Conservation (phyloP, 2,888 invertebrate genomes). For the Xestia rhomboidea region DNA sequence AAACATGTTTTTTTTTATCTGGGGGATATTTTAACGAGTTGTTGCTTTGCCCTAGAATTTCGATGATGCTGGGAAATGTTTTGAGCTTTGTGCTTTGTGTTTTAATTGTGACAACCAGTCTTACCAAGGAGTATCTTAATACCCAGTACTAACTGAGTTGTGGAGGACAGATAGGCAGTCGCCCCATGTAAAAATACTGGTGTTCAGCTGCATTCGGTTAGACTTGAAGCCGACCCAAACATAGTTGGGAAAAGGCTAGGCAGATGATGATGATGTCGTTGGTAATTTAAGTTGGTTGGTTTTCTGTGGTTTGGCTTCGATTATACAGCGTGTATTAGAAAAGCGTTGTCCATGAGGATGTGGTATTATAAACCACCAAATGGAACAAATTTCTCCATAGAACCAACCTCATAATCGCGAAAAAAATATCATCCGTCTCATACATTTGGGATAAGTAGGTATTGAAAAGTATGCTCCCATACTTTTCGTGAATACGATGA, state of each 20-base stretch:
- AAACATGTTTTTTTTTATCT: constrained; percentile 59
- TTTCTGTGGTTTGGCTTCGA: background rate
- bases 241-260: background rate
- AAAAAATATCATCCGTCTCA: too few relatives aligned
- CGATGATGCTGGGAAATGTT: background rate
- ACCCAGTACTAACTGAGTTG: too few relatives aligned
- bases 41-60: constrained; percentile 18
- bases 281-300: background rate
- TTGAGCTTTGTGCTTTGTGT: background rate
- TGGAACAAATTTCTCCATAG: too few relatives aligned
- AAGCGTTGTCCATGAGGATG: too few relatives aligned
- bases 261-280: background rate
- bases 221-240: background rate
- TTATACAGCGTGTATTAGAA: background rate
- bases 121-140: too few relatives aligned
- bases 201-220: background rate
- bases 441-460: too few relatives aligned
- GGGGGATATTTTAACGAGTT: constrained; percentile 37
- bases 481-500: too few relatives aligned
- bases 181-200: background rate
- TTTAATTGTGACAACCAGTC: background rate
- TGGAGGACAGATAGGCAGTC: background rate
- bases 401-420: too few relatives aligned
- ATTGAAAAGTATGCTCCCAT: too few relatives aligned
- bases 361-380: too few relatives aligned